phyloP scores from a whole-genome alignment of 2,888 invertebrate species.

The Fabriciana adippe region DNA sequence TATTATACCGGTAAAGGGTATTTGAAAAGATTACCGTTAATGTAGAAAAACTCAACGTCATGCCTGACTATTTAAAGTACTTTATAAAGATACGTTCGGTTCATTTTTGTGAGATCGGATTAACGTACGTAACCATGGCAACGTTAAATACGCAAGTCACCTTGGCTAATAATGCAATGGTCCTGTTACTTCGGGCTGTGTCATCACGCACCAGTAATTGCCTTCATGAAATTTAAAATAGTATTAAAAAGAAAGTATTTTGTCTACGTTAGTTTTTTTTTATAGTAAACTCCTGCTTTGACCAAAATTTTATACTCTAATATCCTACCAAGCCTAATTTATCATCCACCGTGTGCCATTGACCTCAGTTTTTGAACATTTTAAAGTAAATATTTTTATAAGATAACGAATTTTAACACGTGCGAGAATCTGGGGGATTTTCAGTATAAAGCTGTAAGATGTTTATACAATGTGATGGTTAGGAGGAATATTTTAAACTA shows the following conservation, averaged over 20 bases:
- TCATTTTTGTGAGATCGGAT: slow-evolving; percentile 43
- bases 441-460: slow-evolving; percentile 21
- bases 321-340: slow-evolving; percentile 33
- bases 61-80: neutral
- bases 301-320: slow-evolving; percentile 27
- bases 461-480: slow-evolving; percentile 22
- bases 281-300: neutral
- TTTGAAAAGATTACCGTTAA: no score
- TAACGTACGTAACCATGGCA: slow-evolving; percentile 48
- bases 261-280: slow-evolving; percentile 31
- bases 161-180: slow-evolving; percentile 60
- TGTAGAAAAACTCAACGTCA: neutral
- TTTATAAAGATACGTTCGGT: slow-evolving; percentile 5
- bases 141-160: slow-evolving; percentile 67
- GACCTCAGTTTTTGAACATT: slow-evolving; percentile 38
- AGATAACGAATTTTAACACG: slow-evolving; percentile 41
- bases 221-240: slow-evolving; percentile 22
- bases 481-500: slow-evolving; percentile 17
- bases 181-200: slow-evolving; percentile 58
- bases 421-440: slow-evolving; percentile 40
- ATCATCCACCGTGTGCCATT: slow-evolving; percentile 41
- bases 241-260: slow-evolving; percentile 22
- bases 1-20: no score
- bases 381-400: slow-evolving; percentile 40
- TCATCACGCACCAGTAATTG: slow-evolving; percentile 45